These are phyloP conservation scores for Erythrocercus mccallii DNA, from an alignment of 2,113 vertebrate species.

Conservation along the genomic window DNA sequence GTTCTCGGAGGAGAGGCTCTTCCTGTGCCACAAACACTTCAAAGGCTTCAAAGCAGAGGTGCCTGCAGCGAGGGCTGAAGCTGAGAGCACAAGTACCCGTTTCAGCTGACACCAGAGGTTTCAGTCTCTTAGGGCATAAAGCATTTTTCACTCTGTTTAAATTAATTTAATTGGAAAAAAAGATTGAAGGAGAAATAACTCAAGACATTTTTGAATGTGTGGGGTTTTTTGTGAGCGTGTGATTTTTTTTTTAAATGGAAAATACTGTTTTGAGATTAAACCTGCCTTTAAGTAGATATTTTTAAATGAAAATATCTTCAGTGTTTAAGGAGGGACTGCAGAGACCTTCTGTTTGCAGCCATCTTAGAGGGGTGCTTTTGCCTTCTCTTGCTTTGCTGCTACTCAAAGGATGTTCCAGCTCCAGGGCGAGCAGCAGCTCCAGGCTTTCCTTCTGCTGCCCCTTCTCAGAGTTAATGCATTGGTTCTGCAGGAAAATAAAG, in stretches of 20 bases:
- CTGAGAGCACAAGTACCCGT: not conserved
- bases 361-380: not conserved
- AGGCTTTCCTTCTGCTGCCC: not conserved
- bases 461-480: not conserved
- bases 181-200: not conserved
- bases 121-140: slow-evolving; percentile 39
- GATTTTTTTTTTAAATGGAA: not conserved
- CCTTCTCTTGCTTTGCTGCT: not conserved
- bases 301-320: not conserved
- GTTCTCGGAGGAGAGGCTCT: not conserved
- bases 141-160: slow-evolving; percentile 27
- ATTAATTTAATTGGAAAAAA: slow-evolving; percentile 34
- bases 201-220: not conserved
- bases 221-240: not conserved
- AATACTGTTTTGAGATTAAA: not conserved
- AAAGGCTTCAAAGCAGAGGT: slow-evolving; percentile 56
- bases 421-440: not conserved
- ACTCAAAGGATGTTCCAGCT: not conserved
- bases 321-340: not conserved
- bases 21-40: slow-evolving; percentile 31
- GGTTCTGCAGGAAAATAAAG: not conserved
- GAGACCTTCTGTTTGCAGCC: not conserved
- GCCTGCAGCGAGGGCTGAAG: slow-evolving; percentile 32
- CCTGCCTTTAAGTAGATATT: not conserved
- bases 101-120: slow-evolving; percentile 43